Percentiles rank a stretch among this genome's conserved stretches.
phyloP scores from a whole-genome alignment of 2,113 vertebrate species.

The Prochilodus magdalenae region DNA sequence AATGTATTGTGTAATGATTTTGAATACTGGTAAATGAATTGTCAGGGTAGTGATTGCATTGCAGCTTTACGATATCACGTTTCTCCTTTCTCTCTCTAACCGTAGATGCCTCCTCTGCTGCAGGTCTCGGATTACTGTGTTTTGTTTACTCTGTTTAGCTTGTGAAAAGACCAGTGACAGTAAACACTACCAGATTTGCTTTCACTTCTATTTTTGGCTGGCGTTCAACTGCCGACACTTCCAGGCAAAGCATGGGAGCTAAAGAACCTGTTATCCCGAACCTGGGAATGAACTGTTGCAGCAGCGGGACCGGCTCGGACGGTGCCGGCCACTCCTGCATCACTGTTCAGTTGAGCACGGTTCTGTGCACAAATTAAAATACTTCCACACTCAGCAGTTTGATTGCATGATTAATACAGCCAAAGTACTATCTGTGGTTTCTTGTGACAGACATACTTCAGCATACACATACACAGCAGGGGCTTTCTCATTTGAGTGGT shows the following conservation, averaged over 20 bases:
- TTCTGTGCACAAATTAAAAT: not conserved
- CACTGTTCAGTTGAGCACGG: not conserved
- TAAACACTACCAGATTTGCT: not conserved
- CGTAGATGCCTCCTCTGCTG: not conserved
- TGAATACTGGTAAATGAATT: not conserved
- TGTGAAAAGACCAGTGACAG: not conserved
- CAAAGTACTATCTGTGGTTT: not conserved
- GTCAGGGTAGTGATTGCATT: not conserved
- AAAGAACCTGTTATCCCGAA: not conserved
- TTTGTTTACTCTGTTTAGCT: conserved; percentile 23
- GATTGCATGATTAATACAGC: not conserved
- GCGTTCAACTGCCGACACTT: conserved; percentile 4
- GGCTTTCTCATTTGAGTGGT: not conserved
- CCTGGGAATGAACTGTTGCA: not conserved
- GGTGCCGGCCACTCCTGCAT: not conserved
- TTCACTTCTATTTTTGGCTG: conserved; percentile 8
- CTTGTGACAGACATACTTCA: not conserved
- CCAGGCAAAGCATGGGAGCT: conserved; percentile 19
- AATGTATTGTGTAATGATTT: not conserved
- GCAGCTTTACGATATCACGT: not conserved
- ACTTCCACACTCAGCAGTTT: not conserved
- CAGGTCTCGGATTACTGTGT: not conserved
- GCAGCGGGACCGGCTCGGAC: not conserved
- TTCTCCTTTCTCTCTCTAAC: not conserved
- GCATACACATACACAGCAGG: not conserved